Evolutionary conservation across 2,888 invertebrate genomes (phyloP), one percentile per base, ranked within the genome.

Genomic region (Heliconius ismenius): DNA sequence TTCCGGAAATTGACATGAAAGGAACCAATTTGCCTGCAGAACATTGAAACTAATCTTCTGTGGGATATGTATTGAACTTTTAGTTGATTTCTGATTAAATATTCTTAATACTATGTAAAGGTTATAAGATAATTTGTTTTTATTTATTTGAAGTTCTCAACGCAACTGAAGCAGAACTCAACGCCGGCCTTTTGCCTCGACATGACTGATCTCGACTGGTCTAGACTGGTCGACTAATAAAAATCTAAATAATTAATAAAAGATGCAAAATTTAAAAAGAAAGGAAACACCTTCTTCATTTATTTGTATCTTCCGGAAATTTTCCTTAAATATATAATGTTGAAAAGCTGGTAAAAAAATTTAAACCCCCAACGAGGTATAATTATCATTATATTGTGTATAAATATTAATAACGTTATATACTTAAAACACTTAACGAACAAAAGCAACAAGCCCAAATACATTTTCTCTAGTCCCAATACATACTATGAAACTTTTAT

Each of bases 1-100:
- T 83, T 82, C 81, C 82, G 80, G 79, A 88, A 90, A 90, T 88
- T 90, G 89, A 90, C 90, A 86, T 84, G 86, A 88, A 87, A 88
- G 87, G 90, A 89, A 89, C 89, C 92, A 92, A 92, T 92, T 92
- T 91, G 90, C 90, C 85, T 89, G 86, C 86, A 86, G 88, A 88
- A 78, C 79, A 75, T 75, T 79, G 74, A 78, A 79, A 78, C 80
- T 77, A 73, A 64, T 68, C 76, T 58, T 18, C 60, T 28, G 28
- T 64, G 76, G 74, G 26, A 39, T 74, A 67, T 75, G 70, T 70
- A 58, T 21, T 65, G 74, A 75, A 62, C 73, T 36, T 60, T 62
- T 39, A 6, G 73, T 28, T 9, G 28, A 69, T 26, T 13, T 68
- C 26, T 68, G 18, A 18, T n/a, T 4, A 68, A 49, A 43, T 43